Evolutionary conservation across 53 echinoderm and acorn worm species (phyloP).

Genomic region (Echinarachnius parma): DNA sequence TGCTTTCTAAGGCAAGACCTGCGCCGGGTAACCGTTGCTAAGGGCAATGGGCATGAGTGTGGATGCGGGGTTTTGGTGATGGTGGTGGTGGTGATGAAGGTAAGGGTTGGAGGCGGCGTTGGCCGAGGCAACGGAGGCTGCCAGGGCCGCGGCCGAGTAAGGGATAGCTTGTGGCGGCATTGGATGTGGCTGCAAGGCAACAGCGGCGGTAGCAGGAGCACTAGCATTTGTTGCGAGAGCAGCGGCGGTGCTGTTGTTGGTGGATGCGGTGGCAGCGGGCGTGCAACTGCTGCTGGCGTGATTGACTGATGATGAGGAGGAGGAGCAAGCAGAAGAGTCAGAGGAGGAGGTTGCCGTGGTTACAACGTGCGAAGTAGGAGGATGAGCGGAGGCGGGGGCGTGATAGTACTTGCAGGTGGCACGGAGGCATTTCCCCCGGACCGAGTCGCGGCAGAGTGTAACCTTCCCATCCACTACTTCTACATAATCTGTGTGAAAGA

Average conservation of each 20-base stretch:
- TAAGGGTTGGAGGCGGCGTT: constrained; percentile 25
- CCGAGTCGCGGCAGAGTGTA: constrained; percentile 97
- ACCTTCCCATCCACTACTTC: constrained; percentile 99
- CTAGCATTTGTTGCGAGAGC: constrained; percentile 46
- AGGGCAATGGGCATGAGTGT: constrained; percentile 45
- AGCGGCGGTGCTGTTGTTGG: constrained; percentile 41
- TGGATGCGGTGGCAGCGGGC: constrained; percentile 3
- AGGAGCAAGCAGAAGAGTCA: constrained; percentile 26
- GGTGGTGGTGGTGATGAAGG: constrained; percentile 27
- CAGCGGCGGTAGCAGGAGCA: constrained; percentile 23
- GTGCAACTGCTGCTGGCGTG: constrained; percentile 36
- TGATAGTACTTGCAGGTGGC: constrained; percentile 99
- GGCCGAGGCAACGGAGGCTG: constrained; percentile 14
- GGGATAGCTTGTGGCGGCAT: constrained; percentile 34
- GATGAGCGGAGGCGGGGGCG: constrained; percentile 59
- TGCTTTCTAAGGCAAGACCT: constrained; percentile 42
- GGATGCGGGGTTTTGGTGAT: constrained; percentile 37
- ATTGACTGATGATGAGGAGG: constrained; percentile 15
- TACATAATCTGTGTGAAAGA: constrained; percentile 85
- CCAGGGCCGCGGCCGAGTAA: constrained; percentile 20
- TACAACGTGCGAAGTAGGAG: constrained; percentile 34
- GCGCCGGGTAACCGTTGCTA: constrained; percentile 42
- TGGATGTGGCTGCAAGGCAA: constrained; percentile 31
- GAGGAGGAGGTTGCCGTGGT: constrained; percentile 43
- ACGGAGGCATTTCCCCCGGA: constrained; percentile 99